phyloP scores from a whole-genome alignment of 2,113 vertebrate species.

The Daboia siamensis region DNA sequence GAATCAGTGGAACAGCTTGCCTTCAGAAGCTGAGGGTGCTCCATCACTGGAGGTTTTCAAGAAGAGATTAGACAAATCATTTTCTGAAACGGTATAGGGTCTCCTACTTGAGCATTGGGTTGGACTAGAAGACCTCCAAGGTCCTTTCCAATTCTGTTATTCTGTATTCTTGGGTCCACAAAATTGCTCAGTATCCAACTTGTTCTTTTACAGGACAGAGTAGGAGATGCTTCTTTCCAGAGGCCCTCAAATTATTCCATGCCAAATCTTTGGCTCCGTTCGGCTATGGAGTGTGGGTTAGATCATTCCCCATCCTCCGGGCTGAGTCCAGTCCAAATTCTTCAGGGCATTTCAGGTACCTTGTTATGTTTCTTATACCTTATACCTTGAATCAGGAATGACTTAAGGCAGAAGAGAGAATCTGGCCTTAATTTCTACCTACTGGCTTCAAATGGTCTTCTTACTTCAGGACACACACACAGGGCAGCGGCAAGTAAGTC shows the following conservation, averaged over 20 bases:
- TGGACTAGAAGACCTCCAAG: too few relatives aligned
- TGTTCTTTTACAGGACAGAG: not conserved
- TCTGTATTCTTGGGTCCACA: too few relatives aligned
- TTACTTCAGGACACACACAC: not conserved
- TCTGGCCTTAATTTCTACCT: not conserved
- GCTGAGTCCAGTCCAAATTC: not conserved
- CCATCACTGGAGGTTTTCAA: too few relatives aligned
- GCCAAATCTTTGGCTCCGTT: not conserved
- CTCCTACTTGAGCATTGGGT: too few relatives aligned
- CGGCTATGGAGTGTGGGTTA: not conserved
- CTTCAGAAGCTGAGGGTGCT: too few relatives aligned
- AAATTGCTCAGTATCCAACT: not conserved
- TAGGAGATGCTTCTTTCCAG: not conserved
- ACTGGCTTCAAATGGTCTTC: not conserved
- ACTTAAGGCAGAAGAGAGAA: not conserved
- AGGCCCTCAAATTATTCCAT: not conserved
- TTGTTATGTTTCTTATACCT: not conserved
- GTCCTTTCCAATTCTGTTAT: too few relatives aligned
- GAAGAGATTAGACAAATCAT: too few relatives aligned
- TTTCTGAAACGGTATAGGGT: too few relatives aligned
- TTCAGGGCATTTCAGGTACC: not conserved
- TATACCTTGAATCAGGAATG: not conserved
- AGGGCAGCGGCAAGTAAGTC: not conserved
- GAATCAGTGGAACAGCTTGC: too few relatives aligned
- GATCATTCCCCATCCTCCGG: not conserved